Conservation (phyloP, 1,140 invertebrate species). For the Dryas iulia region DNA sequence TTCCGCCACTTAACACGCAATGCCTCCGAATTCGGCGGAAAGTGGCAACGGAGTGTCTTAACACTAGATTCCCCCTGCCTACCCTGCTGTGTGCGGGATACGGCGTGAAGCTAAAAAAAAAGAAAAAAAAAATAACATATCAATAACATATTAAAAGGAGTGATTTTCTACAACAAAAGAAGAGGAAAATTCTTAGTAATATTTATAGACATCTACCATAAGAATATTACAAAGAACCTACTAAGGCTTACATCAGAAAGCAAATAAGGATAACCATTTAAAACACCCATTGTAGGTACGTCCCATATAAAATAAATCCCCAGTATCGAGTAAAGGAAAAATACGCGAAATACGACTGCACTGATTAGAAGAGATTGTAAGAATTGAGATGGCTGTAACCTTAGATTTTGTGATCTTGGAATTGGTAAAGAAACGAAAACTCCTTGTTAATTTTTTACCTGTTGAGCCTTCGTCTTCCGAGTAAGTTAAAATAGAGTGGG, state of each 20-base stretch:
- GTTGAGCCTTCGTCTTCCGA: too few relatives aligned
- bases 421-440: neutral
- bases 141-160: too few relatives aligned
- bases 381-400: slow-evolving; percentile 34
- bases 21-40: too few relatives aligned
- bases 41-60: too few relatives aligned
- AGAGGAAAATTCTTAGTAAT: neutral
- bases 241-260: neutral
- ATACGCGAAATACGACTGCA: slow-evolving; percentile 13
- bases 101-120: too few relatives aligned
- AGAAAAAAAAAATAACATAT: too few relatives aligned
- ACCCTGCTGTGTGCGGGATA: too few relatives aligned
- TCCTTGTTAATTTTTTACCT: neutral
- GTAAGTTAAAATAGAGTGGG: too few relatives aligned
- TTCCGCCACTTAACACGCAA: too few relatives aligned
- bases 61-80: too few relatives aligned
- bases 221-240: neutral
- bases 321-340: slow-evolving; percentile 12
- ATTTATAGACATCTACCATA: neutral
- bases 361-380: slow-evolving; percentile 39
- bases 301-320: slow-evolving; percentile 7
- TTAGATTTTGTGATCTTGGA: neutral
- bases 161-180: neutral
- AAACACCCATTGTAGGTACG: slow-evolving; percentile 4
- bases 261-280: slow-evolving; percentile 5